Conservation (phyloP, 1,140 invertebrate genomes). For the Drepana arcuata region DNA sequence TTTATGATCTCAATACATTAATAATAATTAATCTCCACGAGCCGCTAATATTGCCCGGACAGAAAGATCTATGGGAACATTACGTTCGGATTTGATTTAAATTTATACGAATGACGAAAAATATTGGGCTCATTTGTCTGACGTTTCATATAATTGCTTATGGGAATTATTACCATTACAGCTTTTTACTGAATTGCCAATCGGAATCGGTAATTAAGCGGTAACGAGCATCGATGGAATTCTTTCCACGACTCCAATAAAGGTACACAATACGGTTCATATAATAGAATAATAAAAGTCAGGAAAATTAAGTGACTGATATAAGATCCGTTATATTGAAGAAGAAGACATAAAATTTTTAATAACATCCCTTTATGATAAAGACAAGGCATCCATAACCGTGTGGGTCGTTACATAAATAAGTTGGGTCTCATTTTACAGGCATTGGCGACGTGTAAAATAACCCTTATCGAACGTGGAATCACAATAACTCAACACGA, state of each 20-base stretch:
- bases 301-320: slow-evolving; percentile 17
- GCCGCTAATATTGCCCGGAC: slow-evolving; percentile 31
- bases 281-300: slow-evolving; percentile 12
- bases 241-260: no score
- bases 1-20: slow-evolving; percentile 31
- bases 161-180: no score
- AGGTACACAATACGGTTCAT: no score
- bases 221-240: no score
- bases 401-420: slow-evolving; percentile 37
- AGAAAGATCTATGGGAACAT: slow-evolving; percentile 24
- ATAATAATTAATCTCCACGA: slow-evolving; percentile 42
- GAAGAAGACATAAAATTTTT: slow-evolving; percentile 13
- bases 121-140: no score
- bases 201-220: no score
- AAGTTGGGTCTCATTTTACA: slow-evolving; percentile 43
- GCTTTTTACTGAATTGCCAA: no score
- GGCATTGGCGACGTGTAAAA: slow-evolving; percentile 52
- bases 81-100: slow-evolving; percentile 12
- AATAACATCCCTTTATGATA: slow-evolving; percentile 15
- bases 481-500: slow-evolving; percentile 45
- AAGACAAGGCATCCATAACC: slow-evolving; percentile 26
- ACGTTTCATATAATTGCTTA: no score
- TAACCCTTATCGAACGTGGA: slow-evolving; percentile 63
- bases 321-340: slow-evolving; percentile 9
- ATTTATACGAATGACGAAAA: slow-evolving; percentile 2